A percentile compares a stretch with the other conserved stretches of the same genome.
Conservation (phyloP, 2,113 vertebrate genomes). For the Tragelaphus buxtoni region DNA sequence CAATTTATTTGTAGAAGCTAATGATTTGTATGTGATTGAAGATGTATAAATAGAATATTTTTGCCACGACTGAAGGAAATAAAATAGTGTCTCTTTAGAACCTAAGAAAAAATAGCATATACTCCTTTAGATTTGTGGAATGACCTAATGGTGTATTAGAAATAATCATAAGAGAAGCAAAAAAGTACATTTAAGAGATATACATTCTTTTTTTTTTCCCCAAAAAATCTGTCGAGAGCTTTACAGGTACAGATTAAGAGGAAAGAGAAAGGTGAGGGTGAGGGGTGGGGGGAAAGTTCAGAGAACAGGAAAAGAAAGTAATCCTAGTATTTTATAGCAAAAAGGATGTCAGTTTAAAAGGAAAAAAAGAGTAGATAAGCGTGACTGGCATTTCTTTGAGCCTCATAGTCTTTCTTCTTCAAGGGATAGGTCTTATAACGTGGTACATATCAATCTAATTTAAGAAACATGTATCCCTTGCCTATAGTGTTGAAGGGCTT, state of each 20-base stretch:
- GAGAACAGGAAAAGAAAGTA: neutral
- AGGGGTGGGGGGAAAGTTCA: neutral
- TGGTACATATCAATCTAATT: neutral
- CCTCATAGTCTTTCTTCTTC: neutral
- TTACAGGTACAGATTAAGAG: neutral
- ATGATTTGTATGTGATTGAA: neutral
- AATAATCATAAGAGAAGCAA: neutral
- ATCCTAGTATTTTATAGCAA: neutral
- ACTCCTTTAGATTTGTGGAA: neutral
- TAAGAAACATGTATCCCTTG: neutral
- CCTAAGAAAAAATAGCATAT: neutral
- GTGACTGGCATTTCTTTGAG: neutral
- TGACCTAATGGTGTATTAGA: neutral
- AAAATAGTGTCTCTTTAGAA: neutral
- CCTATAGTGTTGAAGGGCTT: neutral
- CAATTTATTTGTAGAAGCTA: conserved; percentile 16
- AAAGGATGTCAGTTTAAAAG: neutral
- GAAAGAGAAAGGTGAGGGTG: neutral
- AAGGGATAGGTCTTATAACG: neutral
- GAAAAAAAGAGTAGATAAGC: neutral
- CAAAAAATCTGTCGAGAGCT: neutral
- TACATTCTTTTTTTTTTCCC: neutral
- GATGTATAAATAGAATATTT: neutral
- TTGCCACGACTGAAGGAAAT: neutral
- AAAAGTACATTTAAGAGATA: neutral